Conservation (phyloP, 2,113 vertebrate species). For the Tenebrosternarchus preto region DNA sequence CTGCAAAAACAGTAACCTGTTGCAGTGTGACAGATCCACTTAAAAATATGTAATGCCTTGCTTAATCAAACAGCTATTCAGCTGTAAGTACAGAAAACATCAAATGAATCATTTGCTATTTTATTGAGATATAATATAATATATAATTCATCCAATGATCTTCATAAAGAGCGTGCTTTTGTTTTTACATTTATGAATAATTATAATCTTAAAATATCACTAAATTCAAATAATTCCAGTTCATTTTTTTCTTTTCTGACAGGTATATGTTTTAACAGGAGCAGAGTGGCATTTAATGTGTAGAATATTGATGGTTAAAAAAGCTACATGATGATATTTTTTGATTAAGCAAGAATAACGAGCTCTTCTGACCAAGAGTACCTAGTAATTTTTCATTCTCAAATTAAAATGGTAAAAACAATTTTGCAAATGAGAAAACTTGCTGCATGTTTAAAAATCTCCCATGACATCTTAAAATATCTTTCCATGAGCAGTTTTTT, state of each 20-base stretch:
- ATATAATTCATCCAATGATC: neutral
- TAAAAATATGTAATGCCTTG: neutral
- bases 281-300: too few relatives aligned
- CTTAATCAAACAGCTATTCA: conserved; percentile 25
- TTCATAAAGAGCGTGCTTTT: neutral
- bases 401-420: too few relatives aligned
- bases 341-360: too few relatives aligned
- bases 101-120: conserved; percentile 5
- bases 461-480: neutral
- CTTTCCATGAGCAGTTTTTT: neutral
- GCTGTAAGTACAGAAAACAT: neutral
- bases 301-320: too few relatives aligned
- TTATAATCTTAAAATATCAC: neutral
- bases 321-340: too few relatives aligned
- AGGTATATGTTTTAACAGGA: neutral
- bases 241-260: neutral
- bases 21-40: neutral
- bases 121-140: neutral
- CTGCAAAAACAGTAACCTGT: neutral
- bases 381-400: too few relatives aligned
- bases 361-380: too few relatives aligned
- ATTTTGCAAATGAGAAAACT: too few relatives aligned
- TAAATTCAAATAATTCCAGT: conserved; percentile 22
- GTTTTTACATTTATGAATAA: conserved; percentile 15
- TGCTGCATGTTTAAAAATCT: too few relatives aligned